A percentile compares a stretch with the other conserved stretches of the same genome.
These are phyloP conservation scores for Arizona elegans DNA, from an alignment of 2,113 vertebrate species.

Conservation along the genomic window DNA sequence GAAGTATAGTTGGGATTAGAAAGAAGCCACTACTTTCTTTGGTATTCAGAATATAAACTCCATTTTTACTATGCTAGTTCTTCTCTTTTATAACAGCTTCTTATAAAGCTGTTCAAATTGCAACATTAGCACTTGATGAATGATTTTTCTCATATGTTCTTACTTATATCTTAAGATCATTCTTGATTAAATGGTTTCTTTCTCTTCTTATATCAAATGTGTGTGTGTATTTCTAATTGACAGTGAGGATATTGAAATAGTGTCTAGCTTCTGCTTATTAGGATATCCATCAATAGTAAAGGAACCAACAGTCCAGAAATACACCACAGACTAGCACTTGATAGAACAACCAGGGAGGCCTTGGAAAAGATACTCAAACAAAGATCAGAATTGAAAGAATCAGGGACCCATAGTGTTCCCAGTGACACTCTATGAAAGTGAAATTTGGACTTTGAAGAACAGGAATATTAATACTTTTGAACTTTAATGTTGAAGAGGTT, in stretches of 20 bases:
- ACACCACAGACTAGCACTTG: background rate
- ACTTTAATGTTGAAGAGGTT: background rate
- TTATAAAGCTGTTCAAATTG: background rate
- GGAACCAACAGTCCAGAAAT: background rate
- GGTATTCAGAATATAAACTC: background rate
- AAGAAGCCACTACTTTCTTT: background rate
- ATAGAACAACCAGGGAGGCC: background rate
- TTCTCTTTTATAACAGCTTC: background rate
- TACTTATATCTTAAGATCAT: background rate
- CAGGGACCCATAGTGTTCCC: too few species aligned
- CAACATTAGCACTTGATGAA: background rate
- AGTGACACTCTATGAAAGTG: background rate
- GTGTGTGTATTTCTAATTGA: background rate
- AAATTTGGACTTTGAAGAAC: background rate
- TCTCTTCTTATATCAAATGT: background rate
- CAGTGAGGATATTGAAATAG: background rate
- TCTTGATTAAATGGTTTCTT: background rate
- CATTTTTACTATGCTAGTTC: background rate
- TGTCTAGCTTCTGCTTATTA: background rate
- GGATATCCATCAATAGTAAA: background rate
- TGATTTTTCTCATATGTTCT: background rate
- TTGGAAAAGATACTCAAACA: background rate
- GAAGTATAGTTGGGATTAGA: background rate
- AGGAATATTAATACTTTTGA: background rate
- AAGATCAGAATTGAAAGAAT: background rate